Conservation (phyloP, 2,113 vertebrate species). For the Saccopteryx leptura region DNA sequence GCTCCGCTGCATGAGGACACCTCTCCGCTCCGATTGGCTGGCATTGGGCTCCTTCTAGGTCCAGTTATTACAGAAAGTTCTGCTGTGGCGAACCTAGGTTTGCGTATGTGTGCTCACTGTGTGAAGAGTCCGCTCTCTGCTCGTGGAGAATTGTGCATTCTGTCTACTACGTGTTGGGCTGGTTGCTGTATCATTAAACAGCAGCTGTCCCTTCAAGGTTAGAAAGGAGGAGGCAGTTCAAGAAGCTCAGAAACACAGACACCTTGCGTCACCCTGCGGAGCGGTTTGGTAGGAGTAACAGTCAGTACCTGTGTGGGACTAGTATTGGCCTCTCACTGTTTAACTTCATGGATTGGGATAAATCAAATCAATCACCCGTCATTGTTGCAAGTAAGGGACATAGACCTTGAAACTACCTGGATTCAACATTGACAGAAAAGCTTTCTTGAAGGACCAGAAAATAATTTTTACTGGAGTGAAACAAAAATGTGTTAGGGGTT, state of each 20-base stretch:
- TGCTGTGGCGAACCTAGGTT: not conserved
- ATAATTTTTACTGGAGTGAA: not conserved
- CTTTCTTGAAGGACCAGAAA: conserved; percentile 33
- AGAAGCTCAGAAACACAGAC: not conserved
- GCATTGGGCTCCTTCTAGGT: not conserved
- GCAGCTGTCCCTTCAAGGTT: not conserved
- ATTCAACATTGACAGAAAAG: not conserved
- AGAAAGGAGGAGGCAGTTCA: not conserved
- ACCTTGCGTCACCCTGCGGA: not conserved
- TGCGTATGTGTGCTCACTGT: not conserved
- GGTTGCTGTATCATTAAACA: not conserved
- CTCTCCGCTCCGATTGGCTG: not conserved
- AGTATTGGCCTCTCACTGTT: not conserved
- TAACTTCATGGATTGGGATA: not conserved
- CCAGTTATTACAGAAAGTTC: not conserved
- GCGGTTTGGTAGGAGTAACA: not conserved
- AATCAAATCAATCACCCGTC: not conserved
- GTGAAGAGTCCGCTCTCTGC: not conserved
- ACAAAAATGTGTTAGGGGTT: conserved; percentile 13
- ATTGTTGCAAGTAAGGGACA: not conserved
- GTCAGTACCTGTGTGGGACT: not conserved
- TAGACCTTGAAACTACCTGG: not conserved
- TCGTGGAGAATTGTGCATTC: not conserved
- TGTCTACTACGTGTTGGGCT: not conserved
- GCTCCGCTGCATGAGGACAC: not conserved